These are phyloP conservation scores for Otolemur crassicaudatus DNA, from an alignment of 2,797 vertebrate genomes.

Conservation along the genomic window DNA sequence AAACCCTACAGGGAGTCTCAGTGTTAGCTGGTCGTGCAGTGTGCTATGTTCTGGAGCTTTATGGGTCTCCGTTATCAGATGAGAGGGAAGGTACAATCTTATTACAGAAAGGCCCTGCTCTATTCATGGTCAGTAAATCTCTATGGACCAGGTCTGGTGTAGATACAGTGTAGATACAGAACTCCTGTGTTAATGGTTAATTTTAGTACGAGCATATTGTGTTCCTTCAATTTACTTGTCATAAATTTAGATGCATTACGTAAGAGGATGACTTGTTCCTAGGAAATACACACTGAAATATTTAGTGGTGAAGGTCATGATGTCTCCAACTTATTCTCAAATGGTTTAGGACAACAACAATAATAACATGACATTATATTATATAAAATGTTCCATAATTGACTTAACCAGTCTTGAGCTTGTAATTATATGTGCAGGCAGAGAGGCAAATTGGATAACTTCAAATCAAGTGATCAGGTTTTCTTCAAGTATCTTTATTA, in stretches of 20 bases:
- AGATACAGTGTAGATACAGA: constrained; percentile 11
- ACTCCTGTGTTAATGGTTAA: constrained; percentile 20
- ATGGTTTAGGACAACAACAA: constrained; percentile 40
- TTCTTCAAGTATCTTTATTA: constrained; percentile 49
- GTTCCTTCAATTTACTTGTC: constrained; percentile 55
- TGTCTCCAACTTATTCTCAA: constrained; percentile 31
- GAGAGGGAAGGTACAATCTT: not conserved
- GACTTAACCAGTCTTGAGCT: not conserved
- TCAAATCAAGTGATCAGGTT: not conserved
- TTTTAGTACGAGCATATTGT: constrained; percentile 60
- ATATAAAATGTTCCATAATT: constrained; percentile 48
- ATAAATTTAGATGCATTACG: constrained; percentile 47
- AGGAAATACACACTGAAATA: constrained; percentile 55
- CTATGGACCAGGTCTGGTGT: not conserved
- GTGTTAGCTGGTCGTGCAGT: not conserved
- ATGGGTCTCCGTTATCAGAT: not conserved
- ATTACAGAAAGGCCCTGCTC: not conserved
- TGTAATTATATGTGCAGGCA: constrained; percentile 32
- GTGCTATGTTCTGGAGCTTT: not conserved
- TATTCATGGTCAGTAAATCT: constrained; percentile 41
- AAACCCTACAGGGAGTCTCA: not conserved
- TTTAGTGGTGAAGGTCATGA: constrained; percentile 15
- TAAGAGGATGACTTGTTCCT: constrained; percentile 51
- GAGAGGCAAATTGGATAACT: constrained; percentile 38
- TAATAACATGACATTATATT: constrained; percentile 26